phyloP scores from a whole-genome alignment of 2,113 vertebrate species.

The Addax nasomaculatus region DNA sequence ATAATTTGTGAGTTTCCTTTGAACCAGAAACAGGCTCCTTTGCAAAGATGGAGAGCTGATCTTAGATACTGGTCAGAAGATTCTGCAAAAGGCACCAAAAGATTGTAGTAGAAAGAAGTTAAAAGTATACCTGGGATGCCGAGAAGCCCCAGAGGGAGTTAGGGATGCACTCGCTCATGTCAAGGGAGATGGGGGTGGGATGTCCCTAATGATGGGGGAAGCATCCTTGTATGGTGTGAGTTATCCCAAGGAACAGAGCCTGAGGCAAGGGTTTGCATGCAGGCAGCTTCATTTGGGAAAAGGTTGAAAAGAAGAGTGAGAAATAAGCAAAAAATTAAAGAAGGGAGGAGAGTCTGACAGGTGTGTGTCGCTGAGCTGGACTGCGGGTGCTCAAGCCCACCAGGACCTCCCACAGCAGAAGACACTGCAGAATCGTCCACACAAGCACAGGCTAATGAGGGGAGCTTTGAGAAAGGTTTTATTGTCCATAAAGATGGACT shows the following conservation, averaged over 20 bases:
- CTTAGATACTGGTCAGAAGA: not conserved
- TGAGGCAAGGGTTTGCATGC: not conserved
- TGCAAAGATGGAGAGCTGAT: not conserved
- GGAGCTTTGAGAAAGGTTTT: not conserved
- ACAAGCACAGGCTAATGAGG: not conserved
- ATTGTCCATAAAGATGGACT: not conserved
- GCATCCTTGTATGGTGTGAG: not conserved
- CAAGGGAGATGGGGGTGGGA: too few species aligned
- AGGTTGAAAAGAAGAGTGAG: not conserved
- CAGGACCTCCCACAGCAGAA: not conserved
- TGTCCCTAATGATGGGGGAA: not conserved
- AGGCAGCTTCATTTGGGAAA: not conserved
- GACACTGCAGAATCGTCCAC: not conserved
- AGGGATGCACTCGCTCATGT: not conserved
- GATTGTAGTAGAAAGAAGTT: not conserved
- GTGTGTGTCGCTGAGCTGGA: not conserved
- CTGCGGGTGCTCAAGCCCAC: not conserved
- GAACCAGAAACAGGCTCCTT: not conserved
- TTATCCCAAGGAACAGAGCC: not conserved
- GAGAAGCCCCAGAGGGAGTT: not conserved
- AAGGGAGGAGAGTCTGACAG: not conserved
- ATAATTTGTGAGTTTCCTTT: not conserved
- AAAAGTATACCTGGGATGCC: not conserved
- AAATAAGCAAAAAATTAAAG: not conserved
- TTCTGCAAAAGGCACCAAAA: not conserved